Percentiles rank a stretch among this genome's conserved stretches.
These are phyloP conservation scores for Beroe ovata DNA, from an alignment of 37 sponge, comb jelly and placozoan species.

Conservation along the genomic window DNA sequence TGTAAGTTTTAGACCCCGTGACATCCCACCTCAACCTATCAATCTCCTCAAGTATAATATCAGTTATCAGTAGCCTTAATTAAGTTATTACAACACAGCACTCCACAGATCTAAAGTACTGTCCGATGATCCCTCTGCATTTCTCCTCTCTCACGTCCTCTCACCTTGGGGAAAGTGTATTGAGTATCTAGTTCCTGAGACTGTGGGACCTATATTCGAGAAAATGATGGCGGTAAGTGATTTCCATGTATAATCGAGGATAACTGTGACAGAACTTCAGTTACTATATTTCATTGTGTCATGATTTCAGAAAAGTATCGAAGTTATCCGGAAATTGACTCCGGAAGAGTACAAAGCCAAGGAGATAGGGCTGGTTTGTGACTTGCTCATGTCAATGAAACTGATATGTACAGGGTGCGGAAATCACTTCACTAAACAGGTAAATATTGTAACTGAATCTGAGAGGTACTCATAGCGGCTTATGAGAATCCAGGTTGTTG, in stretches of 20 bases:
- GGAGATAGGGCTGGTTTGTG: constrained; percentile 61
- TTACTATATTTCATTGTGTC: too few relatives aligned
- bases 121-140: neutral
- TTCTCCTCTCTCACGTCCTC: constrained; percentile 37
- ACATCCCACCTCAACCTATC: too few relatives aligned
- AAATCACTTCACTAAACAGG: constrained; percentile 27
- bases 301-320: constrained; percentile 48
- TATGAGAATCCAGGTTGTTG: too few relatives aligned
- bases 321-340: constrained; percentile 8
- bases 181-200: constrained; percentile 58
- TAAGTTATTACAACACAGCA: neutral
- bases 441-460: too few relatives aligned
- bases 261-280: too few relatives aligned
- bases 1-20: constrained; percentile 23
- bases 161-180: constrained; percentile 60
- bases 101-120: constrained; percentile 6
- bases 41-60: too few relatives aligned
- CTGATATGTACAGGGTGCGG: constrained; percentile 58
- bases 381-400: constrained; percentile 60
- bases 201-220: constrained; percentile 29
- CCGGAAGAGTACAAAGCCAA: constrained; percentile 36
- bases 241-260: too few relatives aligned
- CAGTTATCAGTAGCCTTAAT: too few relatives aligned
- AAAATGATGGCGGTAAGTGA: constrained; percentile 20
- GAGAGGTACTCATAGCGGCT: too few relatives aligned